Evolutionary conservation across 2,797 vertebrate genomes (phyloP).

Genomic region (Menidia menidia): DNA sequence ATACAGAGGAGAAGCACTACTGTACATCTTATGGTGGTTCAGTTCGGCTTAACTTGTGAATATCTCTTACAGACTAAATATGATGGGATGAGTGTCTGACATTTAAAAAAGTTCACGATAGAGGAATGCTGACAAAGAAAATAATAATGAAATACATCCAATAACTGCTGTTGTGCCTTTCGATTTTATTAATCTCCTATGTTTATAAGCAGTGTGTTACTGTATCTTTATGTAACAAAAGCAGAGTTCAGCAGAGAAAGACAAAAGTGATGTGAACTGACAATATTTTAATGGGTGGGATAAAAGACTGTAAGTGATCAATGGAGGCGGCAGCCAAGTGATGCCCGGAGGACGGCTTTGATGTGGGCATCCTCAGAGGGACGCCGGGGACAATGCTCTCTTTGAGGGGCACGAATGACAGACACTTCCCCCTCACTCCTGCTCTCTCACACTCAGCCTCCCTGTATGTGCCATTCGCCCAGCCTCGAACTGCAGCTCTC

Average conservation of each 20-base stretch:
- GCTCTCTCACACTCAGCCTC: slow-evolving; percentile 58
- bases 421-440: slow-evolving; percentile 76
- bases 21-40: not conserved
- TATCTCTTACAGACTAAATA: not conserved
- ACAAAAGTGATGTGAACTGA: slow-evolving; percentile 87
- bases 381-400: slow-evolving; percentile 83
- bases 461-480: slow-evolving; percentile 39
- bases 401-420: slow-evolving; percentile 84
- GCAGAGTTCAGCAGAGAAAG: slow-evolving; percentile 84
- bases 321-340: slow-evolving; percentile 85
- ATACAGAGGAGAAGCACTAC: not conserved
- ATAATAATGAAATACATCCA: not conserved
- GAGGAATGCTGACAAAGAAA: no score
- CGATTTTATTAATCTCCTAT: slow-evolving; percentile 38
- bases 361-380: slow-evolving; percentile 85
- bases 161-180: not conserved
- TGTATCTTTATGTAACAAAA: slow-evolving; percentile 81
- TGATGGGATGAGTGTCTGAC: no score
- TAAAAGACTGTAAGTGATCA: slow-evolving; percentile 90
- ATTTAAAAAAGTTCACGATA: no score
- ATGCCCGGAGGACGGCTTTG: slow-evolving; percentile 85
- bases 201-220: slow-evolving; percentile 42
- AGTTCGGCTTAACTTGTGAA: not conserved
- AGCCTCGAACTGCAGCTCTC: slow-evolving; percentile 41
- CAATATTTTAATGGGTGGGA: slow-evolving; percentile 86